phyloP scores from a whole-genome alignment of 2,113 vertebrate genomes.

The Synchiropus splendidus region DNA sequence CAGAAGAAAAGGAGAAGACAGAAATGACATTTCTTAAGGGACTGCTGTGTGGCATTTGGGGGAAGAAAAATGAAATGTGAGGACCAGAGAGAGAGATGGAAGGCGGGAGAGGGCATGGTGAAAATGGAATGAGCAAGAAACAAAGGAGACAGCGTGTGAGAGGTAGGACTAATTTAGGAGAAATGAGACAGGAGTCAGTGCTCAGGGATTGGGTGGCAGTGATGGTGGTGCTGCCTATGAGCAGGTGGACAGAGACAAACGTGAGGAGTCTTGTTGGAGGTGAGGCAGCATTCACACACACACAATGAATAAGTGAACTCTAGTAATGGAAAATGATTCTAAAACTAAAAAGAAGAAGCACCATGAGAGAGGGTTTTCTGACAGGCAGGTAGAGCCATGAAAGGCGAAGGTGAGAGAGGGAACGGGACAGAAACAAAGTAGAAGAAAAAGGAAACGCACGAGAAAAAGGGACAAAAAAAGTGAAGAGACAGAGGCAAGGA shows the following conservation, averaged over 20 bases:
- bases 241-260: conserved; percentile 42
- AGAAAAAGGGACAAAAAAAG: conserved; percentile 23
- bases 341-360: conserved; percentile 11
- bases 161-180: conserved; percentile 62
- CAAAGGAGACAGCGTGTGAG: conserved; percentile 58
- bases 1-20: conserved; percentile 64
- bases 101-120: conserved; percentile 55
- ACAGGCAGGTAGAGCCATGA: conserved; percentile 29
- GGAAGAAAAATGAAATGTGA: conserved; percentile 63
- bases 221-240: conserved; percentile 20
- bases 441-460: conserved; percentile 16
- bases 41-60: conserved; percentile 63
- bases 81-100: conserved; percentile 56
- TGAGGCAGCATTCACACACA: conserved; percentile 42
- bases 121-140: conserved; percentile 61
- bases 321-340: conserved; percentile 46
- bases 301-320: conserved; percentile 27
- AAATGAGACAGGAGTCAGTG: conserved; percentile 49
- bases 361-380: conserved; percentile 37
- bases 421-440: conserved; percentile 30
- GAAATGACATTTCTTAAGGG: conserved; percentile 65
- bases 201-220: conserved; percentile 32
- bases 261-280: no score
- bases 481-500: conserved; percentile 46
- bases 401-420: conserved; percentile 38